Evolutionary conservation across 2,888 invertebrate genomes (phyloP).

Genomic region (Mythimna ferrago): DNA sequence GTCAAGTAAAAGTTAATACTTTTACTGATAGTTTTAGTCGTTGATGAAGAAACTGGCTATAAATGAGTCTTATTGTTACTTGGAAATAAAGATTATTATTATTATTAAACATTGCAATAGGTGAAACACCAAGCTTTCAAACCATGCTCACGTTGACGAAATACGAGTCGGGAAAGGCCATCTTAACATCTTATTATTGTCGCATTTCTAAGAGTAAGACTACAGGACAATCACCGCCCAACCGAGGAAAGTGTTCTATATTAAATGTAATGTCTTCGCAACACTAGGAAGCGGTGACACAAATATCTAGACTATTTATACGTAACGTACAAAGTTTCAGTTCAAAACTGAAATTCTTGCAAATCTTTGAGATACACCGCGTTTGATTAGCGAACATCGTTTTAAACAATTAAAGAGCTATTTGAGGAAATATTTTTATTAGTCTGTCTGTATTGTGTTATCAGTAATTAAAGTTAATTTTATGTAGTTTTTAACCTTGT

Average conservation of each 20-base stretch:
- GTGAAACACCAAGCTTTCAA: too few relatives aligned
- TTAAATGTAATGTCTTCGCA: slow-evolving; percentile 29
- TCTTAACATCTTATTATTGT: slow-evolving; percentile 17
- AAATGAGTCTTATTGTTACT: too few relatives aligned
- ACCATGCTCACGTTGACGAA: too few relatives aligned
- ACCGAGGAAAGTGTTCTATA: slow-evolving; percentile 27
- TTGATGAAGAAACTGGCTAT: too few relatives aligned
- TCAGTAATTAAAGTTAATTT: slow-evolving; percentile 43
- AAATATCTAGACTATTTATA: slow-evolving; percentile 52
- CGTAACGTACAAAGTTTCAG: slow-evolving; percentile 29
- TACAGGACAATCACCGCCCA: slow-evolving; percentile 13
- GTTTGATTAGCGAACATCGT: slow-evolving; percentile 61
- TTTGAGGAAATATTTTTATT: slow-evolving; percentile 59
- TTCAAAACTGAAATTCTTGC: slow-evolving; percentile 44
- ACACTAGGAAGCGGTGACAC: slow-evolving; percentile 43
- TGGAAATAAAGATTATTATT: too few relatives aligned
- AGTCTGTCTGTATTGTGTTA: slow-evolving; percentile 50
- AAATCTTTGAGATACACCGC: slow-evolving; percentile 56
- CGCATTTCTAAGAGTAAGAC: slow-evolving; percentile 15
- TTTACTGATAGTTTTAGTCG: too few relatives aligned
- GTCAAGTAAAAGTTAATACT: too few relatives aligned
- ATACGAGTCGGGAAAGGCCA: neutral
- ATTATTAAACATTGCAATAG: too few relatives aligned
- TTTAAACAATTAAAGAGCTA: slow-evolving; percentile 68
- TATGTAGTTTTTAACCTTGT: slow-evolving; percentile 52